Evolutionary conservation across 1,140 invertebrate genomes (phyloP).

Genomic region (Ruditapes philippinarum): DNA sequence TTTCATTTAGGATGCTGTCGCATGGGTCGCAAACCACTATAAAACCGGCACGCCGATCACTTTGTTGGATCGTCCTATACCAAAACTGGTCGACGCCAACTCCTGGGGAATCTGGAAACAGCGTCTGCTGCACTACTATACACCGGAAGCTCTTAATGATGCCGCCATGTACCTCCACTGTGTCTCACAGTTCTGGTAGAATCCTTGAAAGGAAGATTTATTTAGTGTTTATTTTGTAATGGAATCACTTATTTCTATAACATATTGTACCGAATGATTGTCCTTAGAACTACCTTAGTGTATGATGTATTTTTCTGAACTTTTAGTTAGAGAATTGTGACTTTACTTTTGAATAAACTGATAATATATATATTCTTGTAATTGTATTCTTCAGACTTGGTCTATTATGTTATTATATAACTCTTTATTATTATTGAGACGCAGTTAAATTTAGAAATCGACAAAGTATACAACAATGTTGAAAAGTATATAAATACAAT

Average conservation of each 20-base stretch:
- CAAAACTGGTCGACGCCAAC: conserved; percentile 76
- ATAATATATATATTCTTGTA: too few species aligned
- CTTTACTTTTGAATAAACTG: not conserved
- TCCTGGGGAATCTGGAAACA: conserved; percentile 78
- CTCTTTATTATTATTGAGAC: too few species aligned
- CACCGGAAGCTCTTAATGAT: conserved; percentile 72
- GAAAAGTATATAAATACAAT: too few species aligned
- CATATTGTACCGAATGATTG: too few species aligned
- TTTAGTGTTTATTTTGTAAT: not conserved
- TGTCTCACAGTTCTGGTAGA: conserved; percentile 64
- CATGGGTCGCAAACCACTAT: conserved; percentile 81
- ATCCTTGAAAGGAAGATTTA: not conserved
- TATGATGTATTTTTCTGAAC: not conserved
- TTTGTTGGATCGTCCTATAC: conserved; percentile 79
- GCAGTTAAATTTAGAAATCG: too few species aligned
- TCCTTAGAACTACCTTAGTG: too few species aligned
- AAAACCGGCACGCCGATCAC: conserved; percentile 80
- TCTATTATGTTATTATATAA: too few species aligned
- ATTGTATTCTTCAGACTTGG: too few species aligned
- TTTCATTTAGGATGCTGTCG: conserved; percentile 68
- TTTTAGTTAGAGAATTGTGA: not conserved
- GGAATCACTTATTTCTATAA: too few species aligned
- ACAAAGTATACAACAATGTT: too few species aligned
- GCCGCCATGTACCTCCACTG: conserved; percentile 79
- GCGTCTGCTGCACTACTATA: conserved; percentile 80